Base-by-base conservation (phyloP, 2,113 vertebrate genomes). In the Neodontobutis hainanensis region DNA sequence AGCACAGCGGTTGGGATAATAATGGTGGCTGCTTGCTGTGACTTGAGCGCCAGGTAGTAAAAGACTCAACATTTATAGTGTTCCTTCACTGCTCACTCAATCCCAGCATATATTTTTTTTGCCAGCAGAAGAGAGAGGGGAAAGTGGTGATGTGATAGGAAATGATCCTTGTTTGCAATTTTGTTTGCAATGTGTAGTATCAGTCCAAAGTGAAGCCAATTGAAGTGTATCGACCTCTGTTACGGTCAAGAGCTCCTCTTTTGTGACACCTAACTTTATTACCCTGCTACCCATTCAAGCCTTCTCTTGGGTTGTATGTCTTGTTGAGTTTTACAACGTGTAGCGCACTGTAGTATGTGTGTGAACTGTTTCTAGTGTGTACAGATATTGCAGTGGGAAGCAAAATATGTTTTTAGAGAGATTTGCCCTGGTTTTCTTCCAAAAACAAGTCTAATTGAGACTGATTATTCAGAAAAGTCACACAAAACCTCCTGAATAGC, bases 261-360 rank as follows among this genome's bases (percentile, higher is more conserved):
- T 89, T 90, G 87, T 87, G 65, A 56, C 66, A 27, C 64, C 69
- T 38, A 67, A 74, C 73, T 91, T 88, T 88, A 89, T 87, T 64
- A 65, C 78, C 59, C 65, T 42, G 59, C 9, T 52, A 72, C 57
- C 53, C 72, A 75, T 79, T 82, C 63, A 75, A 65, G 80, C 73
- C 75, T 78, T 90, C 75, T 87, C 76, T 75, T 79, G 51, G 65
- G 78, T 82, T 84, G 50, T 90, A 89, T 87, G 90, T 90, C 86
- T 86, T 75, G 57, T 78, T 4, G 61, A 82, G 78, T 84, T 91
- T 89, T 91, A 88, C 84, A 88, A 77, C 86, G 68, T 69, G 72
- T 80, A 78, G 38, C 70, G 68, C 11, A 12, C 64, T 57, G 47
- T 67, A 58, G 70, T 67, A 75, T 57, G 60, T 70, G 69, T 8